Conservation (phyloP, 1,140 invertebrate species). For the Heliconius hewitsoni region DNA sequence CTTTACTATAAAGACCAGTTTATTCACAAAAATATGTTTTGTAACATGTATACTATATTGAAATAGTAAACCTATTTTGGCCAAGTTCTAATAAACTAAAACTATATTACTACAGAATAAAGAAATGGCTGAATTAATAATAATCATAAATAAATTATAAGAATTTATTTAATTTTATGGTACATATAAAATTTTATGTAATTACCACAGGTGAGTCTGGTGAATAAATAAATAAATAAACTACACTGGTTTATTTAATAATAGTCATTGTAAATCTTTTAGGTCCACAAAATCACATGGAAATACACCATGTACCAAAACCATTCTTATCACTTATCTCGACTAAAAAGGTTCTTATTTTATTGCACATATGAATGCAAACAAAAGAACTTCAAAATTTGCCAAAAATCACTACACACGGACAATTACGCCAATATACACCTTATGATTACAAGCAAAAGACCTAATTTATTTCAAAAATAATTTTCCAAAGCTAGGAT, state of each 20-base stretch:
- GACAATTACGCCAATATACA: constrained; percentile 21
- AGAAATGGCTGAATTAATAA: no score
- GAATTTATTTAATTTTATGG: no score
- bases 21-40: no score
- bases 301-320: constrained; percentile 16
- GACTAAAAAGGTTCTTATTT: constrained; percentile 23
- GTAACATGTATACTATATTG: no score
- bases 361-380: constrained; percentile 3
- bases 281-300: constrained; percentile 66
- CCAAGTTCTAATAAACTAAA: no score
- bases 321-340: constrained; percentile 1
- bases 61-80: no score
- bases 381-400: constrained; percentile 11
- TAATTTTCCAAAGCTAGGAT: constrained; percentile 21
- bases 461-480: neutral
- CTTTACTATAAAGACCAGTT: no score
- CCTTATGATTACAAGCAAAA: constrained; percentile 21
- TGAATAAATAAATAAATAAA: neutral
- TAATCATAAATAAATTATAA: no score
- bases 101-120: no score
- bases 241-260: constrained; percentile 46
- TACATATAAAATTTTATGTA: no score
- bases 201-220: no score
- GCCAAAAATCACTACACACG: neutral
- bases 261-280: constrained; percentile 50